These are phyloP conservation scores for Brenthis ino DNA, from an alignment of 2,888 invertebrate genomes.

Conservation along the genomic window DNA sequence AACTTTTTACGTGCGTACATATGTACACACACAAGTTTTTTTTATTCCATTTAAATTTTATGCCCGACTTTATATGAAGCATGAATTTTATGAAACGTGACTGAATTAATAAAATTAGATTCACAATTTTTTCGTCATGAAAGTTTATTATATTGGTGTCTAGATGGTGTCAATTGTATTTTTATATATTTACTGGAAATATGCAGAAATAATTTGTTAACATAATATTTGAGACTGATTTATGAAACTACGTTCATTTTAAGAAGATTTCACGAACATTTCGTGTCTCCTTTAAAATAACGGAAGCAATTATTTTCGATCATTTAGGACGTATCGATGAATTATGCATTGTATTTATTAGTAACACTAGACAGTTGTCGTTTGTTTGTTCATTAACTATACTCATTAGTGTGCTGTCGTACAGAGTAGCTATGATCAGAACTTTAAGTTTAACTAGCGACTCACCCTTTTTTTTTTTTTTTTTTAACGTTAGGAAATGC, in stretches of 20 bases:
- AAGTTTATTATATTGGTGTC: too few species aligned
- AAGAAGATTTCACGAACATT: not conserved
- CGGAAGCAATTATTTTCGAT: conserved; percentile 10
- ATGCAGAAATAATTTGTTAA: not conserved
- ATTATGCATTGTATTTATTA: conserved; percentile 30
- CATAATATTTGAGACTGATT: not conserved
- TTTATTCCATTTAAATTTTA: too few species aligned
- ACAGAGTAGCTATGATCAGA: conserved; percentile 13
- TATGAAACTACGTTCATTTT: not conserved
- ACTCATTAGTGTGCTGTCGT: conserved; percentile 33
- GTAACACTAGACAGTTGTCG: conserved; percentile 25
- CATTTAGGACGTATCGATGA: conserved; percentile 16
- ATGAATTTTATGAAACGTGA: too few species aligned
- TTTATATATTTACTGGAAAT: too few species aligned
- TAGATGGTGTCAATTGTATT: too few species aligned
- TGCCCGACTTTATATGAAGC: too few species aligned
- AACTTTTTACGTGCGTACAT: too few species aligned
- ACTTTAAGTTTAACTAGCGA: not conserved
- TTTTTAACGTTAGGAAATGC: too few species aligned
- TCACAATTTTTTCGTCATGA: too few species aligned
- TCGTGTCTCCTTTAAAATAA: not conserved
- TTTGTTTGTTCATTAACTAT: conserved; percentile 36
- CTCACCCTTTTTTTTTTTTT: too few species aligned
- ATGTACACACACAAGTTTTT: too few species aligned
- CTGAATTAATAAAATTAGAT: too few species aligned